Evolutionary conservation across 2,888 invertebrate genomes (phyloP).

Genomic region (Dysmachus trigonus): DNA sequence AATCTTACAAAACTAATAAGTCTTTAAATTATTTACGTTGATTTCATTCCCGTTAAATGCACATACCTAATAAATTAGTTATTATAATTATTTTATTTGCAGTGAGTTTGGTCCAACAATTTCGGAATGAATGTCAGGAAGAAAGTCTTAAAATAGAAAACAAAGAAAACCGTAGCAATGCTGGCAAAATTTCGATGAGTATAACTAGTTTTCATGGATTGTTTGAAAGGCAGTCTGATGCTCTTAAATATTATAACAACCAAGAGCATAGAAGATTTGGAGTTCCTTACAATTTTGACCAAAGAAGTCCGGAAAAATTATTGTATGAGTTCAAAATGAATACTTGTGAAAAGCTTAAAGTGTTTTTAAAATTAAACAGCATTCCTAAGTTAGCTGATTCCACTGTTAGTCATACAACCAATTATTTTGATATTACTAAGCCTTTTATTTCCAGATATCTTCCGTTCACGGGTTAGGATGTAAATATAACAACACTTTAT

Average conservation of each 20-base stretch:
- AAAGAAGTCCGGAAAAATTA: neutral
- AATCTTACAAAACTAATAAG: too few species aligned
- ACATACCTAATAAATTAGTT: too few species aligned
- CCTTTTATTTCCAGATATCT: neutral
- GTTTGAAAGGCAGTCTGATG: neutral
- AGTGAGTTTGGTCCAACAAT: neutral
- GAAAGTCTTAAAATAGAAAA: neutral
- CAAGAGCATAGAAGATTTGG: neutral
- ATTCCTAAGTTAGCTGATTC: neutral
- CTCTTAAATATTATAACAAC: neutral
- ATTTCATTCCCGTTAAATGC: too few species aligned
- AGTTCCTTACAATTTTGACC: neutral
- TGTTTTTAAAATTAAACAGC: neutral
- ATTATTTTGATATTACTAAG: neutral
- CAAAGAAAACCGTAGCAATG: neutral
- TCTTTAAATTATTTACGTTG: too few species aligned
- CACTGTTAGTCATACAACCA: neutral
- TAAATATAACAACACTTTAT: conserved; percentile 69
- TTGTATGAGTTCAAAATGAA: neutral
- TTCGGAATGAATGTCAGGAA: neutral
- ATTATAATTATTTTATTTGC: neutral
- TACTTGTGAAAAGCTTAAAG: neutral
- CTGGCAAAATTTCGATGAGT: neutral
- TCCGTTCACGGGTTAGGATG: conserved; percentile 67
- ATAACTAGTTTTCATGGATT: neutral